Evolutionary conservation across 2,113 vertebrate genomes (phyloP).

Genomic region (Myotis davidii): DNA sequence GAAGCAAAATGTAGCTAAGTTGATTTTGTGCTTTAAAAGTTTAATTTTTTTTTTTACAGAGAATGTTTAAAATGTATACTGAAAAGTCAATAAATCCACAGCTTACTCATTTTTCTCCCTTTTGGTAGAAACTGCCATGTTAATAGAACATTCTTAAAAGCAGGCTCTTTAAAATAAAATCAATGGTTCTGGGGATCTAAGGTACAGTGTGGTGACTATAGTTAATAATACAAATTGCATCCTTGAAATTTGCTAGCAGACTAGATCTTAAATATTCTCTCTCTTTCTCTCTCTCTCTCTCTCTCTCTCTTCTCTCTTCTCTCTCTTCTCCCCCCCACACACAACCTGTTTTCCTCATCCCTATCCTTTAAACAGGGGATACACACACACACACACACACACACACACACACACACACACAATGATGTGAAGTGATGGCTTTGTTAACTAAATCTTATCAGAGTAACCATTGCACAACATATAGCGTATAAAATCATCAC

Average conservation of each 20-base stretch:
- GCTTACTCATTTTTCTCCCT: background rate
- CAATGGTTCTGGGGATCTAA: background rate
- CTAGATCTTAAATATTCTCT: background rate
- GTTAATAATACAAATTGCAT: background rate
- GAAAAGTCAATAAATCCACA: background rate
- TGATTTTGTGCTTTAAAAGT: slow-evolving; percentile 17
- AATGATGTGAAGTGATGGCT: background rate
- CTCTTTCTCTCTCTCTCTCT: too few species aligned
- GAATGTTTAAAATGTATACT: background rate
- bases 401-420: background rate
- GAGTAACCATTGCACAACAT: background rate
- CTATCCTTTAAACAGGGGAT: too few species aligned
- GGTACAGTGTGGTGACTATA: background rate
- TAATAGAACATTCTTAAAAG: background rate
- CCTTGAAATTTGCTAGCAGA: background rate
- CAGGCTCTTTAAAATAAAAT: background rate
- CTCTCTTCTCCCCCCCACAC: too few species aligned
- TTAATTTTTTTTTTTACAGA: background rate
- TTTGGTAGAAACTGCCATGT: background rate
- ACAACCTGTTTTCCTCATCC: too few species aligned
- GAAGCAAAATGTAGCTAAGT: slow-evolving; percentile 13
- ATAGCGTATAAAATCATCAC: background rate
- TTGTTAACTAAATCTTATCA: background rate
- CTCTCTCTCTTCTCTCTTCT: too few species aligned
- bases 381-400: background rate